Percentiles rank a stretch among this genome's conserved stretches.
phyloP scores from a whole-genome alignment of 1,140 invertebrate genomes.

The Hydropsyche tenuis region DNA sequence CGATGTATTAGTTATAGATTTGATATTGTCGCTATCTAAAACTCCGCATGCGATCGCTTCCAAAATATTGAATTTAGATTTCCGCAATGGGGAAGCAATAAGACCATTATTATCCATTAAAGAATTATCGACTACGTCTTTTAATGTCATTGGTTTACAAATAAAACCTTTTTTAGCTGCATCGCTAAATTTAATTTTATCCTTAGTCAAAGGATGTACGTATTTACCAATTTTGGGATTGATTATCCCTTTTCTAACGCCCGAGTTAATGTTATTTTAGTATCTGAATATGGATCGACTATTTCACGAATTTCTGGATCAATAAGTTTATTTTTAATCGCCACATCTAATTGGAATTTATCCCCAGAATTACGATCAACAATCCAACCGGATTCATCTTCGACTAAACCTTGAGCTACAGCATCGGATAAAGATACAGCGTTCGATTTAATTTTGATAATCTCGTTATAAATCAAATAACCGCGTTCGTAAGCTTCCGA shows the following conservation, averaged over 20 bases:
- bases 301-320: constrained; percentile 79
- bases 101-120: constrained; percentile 79
- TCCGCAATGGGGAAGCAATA: constrained; percentile 81
- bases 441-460: constrained; percentile 75
- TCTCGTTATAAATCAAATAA: constrained; percentile 75
- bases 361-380: constrained; percentile 84
- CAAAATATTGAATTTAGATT: constrained; percentile 76
- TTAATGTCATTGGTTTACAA: constrained; percentile 87
- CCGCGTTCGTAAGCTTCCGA: constrained; percentile 80
- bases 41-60: constrained; percentile 86
- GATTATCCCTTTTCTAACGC: constrained; percentile 79
- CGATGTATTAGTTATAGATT: constrained; percentile 83
- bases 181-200: constrained; percentile 79
- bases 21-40: constrained; percentile 80
- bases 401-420: constrained; percentile 78
- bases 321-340: constrained; percentile 77
- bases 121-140: constrained; percentile 83
- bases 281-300: constrained; percentile 78
- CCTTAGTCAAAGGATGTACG: constrained; percentile 73
- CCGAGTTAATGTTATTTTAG: constrained; percentile 80
- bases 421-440: constrained; percentile 82
- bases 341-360: constrained; percentile 79
- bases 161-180: constrained; percentile 81
- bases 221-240: constrained; percentile 82
- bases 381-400: constrained; percentile 77